These are phyloP conservation scores for Festucalex cinctus DNA, from an alignment of 2,113 vertebrate genomes.

Conservation along the genomic window DNA sequence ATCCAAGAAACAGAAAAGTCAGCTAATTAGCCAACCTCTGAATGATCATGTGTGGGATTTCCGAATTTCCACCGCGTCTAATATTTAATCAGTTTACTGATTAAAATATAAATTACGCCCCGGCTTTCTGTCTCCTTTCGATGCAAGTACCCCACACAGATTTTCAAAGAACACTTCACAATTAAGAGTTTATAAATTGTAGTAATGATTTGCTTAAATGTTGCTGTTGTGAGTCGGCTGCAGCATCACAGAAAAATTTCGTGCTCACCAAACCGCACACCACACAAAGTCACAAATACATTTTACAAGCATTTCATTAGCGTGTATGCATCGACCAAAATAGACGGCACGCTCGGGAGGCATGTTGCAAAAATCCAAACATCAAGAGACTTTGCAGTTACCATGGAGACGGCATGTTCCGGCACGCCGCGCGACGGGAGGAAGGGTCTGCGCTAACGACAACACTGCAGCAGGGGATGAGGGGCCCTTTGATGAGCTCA, in stretches of 20 bases:
- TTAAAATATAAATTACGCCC: background rate
- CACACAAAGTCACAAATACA: constrained; percentile 40
- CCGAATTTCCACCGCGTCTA: background rate
- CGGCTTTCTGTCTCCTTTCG: background rate
- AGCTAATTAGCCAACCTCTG: background rate
- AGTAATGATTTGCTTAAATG: constrained; percentile 37
- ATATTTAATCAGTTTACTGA: background rate
- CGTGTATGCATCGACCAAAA: constrained; percentile 34
- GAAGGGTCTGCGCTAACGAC: constrained; percentile 38
- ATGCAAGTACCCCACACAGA: too few species aligned
- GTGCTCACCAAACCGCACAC: constrained; percentile 21
- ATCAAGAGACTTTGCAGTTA: constrained; percentile 42
- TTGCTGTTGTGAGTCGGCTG: constrained; percentile 37
- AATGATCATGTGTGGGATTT: background rate
- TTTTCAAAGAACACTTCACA: background rate
- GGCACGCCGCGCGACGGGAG: constrained; percentile 43
- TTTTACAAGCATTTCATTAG: constrained; percentile 22
- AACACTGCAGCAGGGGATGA: constrained; percentile 32
- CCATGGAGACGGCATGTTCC: constrained; percentile 60
- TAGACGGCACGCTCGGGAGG: constrained; percentile 1
- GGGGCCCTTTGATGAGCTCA: constrained; percentile 51
- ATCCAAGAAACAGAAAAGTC: background rate
- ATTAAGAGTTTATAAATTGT: too few species aligned
- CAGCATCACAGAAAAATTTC: background rate
- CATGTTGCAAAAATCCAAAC: constrained; percentile 31